Evolutionary conservation across 2,888 invertebrate genomes (phyloP), one percentile per base, ranked within the genome.

Genomic region (Melinaea marsaeus): DNA sequence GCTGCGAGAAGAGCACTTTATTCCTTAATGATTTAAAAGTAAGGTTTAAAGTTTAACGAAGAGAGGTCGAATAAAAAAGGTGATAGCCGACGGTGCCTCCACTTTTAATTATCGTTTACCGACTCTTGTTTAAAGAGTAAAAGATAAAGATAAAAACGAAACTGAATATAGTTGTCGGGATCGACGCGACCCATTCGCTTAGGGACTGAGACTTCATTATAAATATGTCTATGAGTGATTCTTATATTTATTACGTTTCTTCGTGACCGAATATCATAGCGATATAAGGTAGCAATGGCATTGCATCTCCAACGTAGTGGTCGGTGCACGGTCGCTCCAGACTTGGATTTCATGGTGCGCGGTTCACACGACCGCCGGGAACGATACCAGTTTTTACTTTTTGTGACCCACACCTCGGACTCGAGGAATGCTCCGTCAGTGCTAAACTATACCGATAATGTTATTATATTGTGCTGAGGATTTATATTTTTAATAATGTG

Each of bases 81-180:
- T 79, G 80, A 78, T 74, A 79, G 78, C 78, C 79, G 80, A 78
- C 78, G 62, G 73, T 77, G 75, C 76, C 78, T 79, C 81, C 77
- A 79, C 79, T 86, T 85, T 87, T 88, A 88, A 88, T 86, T 85
- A 88, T 82, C 84, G 79, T 81, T 82, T 82, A 84, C 85, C 81
- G 82, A 75, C 79, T 74, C 81, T 82, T 85, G 85, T 85, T 83
- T 83, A 72, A 74, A 63, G 67, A 68, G 65, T 66, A 71, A 73
- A 71, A 71, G 69, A 72, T 72, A 73, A 71, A 76, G 72, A 78
- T 75, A 77, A 74, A 77, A 61, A 33, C 42, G 61, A 65, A 58
- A 58, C 51, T 60, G 47, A 55, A 62, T 69, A 67, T 64, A 65
- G 71, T 66, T 66, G 64, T 69, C 63, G 47, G 63, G 51, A 32